Evolutionary conservation across 2,888 invertebrate genomes (phyloP).

Genomic region (Spilarctia lutea): DNA sequence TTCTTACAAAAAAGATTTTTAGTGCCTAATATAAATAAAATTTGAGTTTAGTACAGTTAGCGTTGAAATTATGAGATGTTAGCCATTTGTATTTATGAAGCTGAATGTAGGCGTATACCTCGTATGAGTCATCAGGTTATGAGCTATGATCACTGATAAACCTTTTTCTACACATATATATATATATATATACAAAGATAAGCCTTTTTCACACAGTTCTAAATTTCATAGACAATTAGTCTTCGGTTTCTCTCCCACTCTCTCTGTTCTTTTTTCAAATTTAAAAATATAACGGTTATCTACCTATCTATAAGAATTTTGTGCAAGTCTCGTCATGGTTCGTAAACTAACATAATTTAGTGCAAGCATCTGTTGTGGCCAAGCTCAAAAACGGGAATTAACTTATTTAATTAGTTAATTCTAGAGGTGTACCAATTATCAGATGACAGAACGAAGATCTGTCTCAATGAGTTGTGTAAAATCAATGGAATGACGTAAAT

Average conservation of each 20-base stretch:
- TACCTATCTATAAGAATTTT: not conserved
- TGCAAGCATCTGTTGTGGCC: not conserved
- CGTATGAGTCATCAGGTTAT: not conserved
- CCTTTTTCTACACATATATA: no score
- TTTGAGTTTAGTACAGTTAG: not conserved
- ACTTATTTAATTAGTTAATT: not conserved
- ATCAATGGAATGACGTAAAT: slow-evolving; percentile 16
- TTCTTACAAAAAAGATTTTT: not conserved
- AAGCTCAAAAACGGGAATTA: not conserved
- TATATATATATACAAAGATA: no score
- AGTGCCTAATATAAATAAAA: not conserved
- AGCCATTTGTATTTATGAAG: not conserved
- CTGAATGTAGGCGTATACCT: not conserved
- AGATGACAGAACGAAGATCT: not conserved
- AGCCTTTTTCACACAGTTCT: no score
- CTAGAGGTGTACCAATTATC: not conserved
- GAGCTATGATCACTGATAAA: no score
- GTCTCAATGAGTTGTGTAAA: slow-evolving; percentile 3
- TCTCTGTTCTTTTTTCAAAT: no score
- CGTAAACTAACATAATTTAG: not conserved
- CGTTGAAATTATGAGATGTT: not conserved
- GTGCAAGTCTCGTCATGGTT: not conserved
- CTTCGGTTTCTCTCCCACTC: no score
- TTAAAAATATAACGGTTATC: no score
- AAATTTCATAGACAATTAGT: no score